Evolutionary conservation across 2,888 invertebrate genomes (phyloP), one percentile per base, ranked within the genome.

Genomic region (Encarsia formosa): DNA sequence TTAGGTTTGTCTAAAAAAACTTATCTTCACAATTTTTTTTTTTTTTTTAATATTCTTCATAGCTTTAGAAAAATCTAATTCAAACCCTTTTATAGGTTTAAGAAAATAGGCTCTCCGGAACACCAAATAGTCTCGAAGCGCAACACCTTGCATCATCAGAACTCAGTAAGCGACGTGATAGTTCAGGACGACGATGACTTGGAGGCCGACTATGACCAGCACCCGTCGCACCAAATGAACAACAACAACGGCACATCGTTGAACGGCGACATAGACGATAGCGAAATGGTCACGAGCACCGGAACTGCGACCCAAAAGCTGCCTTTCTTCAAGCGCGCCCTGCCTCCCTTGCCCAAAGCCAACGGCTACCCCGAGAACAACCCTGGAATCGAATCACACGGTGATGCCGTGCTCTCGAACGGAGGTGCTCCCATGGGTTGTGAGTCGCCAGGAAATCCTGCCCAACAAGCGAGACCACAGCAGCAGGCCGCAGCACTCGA

Each of bases 1-100:
- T 91, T 73, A 82, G 87, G 63, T 87, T 88, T 18, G 73, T 71
- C 53, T 70, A n/a, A n/a, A n/a, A n/a, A n/a, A n/a, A n/a, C n/a
- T n/a, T n/a, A n/a, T n/a, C n/a, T n/a, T n/a, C n/a, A n/a, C n/a
- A n/a, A n/a, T n/a, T n/a, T n/a, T n/a, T n/a, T n/a, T n/a, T n/a
- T n/a, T n/a, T n/a, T n/a, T n/a, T n/a, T n/a, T n/a, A n/a, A n/a
- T n/a, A n/a, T n/a, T n/a, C n/a, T n/a, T n/a, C n/a, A n/a, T n/a
- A n/a, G n/a, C n/a, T n/a, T n/a, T n/a, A n/a, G n/a, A n/a, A n/a
- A n/a, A n/a, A n/a, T n/a, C n/a, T n/a, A n/a, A n/a, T n/a, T n/a
- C n/a, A n/a, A n/a, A n/a, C n/a, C n/a, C 22, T 11, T 6, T n/a
- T 34, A 11, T 3, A 57, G 56, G 56, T 57, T 57, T 5, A 78